These are phyloP conservation scores for Fragum fragum DNA, from an alignment of 2,888 invertebrate genomes.

Conservation along the genomic window DNA sequence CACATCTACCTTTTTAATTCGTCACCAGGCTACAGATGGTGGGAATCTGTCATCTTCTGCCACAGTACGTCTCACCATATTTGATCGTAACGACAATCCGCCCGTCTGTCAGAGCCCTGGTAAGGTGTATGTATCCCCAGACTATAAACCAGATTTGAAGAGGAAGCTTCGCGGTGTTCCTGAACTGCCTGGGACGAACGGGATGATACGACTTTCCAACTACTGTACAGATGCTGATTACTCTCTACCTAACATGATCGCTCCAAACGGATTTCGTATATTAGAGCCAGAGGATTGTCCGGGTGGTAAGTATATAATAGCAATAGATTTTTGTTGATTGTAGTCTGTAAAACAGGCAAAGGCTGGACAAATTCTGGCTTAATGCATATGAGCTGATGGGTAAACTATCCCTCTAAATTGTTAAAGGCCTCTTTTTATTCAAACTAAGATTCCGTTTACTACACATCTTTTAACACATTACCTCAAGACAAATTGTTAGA, in stretches of 20 bases:
- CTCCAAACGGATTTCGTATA: neutral
- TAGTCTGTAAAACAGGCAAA: neutral
- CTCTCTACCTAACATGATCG: neutral
- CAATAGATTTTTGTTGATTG: neutral
- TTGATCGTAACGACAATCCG: constrained; percentile 1
- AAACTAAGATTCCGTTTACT: too few species aligned
- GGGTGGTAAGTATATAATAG: neutral
- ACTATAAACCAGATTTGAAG: neutral
- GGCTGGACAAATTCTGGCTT: too few species aligned
- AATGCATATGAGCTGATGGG: too few species aligned
- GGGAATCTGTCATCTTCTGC: constrained; percentile 1
- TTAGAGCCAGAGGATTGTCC: neutral
- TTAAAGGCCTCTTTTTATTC: too few species aligned
- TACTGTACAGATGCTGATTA: constrained; percentile 5
- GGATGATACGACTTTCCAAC: neutral
- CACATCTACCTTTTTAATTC: too few species aligned
- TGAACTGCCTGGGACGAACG: neutral
- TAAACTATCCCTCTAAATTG: too few species aligned
- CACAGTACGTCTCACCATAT: neutral
- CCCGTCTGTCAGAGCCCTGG: constrained; percentile 1
- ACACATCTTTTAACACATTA: too few species aligned
- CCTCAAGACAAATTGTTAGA: too few species aligned
- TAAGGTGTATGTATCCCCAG: neutral
- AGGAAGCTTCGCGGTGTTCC: neutral
- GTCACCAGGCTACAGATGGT: neutral